phyloP scores from a whole-genome alignment of 2,888 invertebrate genomes.

The Synanthedon tipuliformis region DNA sequence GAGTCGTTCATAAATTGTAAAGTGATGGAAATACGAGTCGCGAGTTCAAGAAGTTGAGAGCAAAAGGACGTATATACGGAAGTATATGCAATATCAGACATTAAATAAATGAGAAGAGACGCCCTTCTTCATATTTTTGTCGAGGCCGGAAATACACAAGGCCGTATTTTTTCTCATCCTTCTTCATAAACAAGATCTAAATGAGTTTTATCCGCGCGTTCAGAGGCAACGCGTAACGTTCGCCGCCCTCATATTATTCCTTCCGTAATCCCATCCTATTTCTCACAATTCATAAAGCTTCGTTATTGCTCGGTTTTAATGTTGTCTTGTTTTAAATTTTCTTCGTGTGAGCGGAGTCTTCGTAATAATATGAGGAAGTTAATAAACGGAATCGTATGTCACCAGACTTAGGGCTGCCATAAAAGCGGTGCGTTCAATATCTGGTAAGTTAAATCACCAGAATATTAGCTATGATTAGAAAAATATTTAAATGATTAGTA shows the following conservation, averaged over 20 bases:
- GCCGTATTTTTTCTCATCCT: conserved; percentile 22
- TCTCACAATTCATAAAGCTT: conserved; percentile 25
- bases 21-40: conserved; percentile 4
- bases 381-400: conserved; percentile 21
- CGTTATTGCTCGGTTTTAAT: conserved; percentile 25
- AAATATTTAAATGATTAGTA: too few species aligned
- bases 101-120: conserved; percentile 5
- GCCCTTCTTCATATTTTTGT: conserved; percentile 16
- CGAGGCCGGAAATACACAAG: conserved; percentile 4
- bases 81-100: conserved; percentile 7
- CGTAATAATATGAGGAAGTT: conserved; percentile 10
- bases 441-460: too few species aligned
- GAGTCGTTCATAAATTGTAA: conserved; percentile 21
- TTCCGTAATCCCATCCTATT: conserved; percentile 22
- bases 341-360: conserved; percentile 4
- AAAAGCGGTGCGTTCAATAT: too few species aligned
- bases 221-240: conserved; percentile 13
- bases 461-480: too few species aligned
- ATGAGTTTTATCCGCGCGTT: conserved; percentile 18
- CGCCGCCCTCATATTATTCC: conserved; percentile 20
- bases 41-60: conserved; percentile 5
- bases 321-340: conserved; percentile 25
- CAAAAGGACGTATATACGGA: conserved; percentile 1
- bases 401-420: conserved; percentile 1
- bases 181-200: conserved; percentile 25